phyloP scores from a whole-genome alignment of 2,797 vertebrate genomes.

The Phyllotis vaccarum region DNA sequence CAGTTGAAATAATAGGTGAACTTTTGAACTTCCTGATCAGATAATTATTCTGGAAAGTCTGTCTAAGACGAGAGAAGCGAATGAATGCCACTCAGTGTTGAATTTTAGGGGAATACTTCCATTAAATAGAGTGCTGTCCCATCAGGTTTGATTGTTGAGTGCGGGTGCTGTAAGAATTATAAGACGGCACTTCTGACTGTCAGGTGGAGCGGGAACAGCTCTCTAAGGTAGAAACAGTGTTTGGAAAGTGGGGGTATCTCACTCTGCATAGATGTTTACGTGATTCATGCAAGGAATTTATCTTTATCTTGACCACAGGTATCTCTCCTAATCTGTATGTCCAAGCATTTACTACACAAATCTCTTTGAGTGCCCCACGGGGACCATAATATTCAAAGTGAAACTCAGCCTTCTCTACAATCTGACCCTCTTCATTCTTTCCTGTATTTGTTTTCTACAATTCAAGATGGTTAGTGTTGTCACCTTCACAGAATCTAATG shows the following conservation, averaged over 20 bases:
- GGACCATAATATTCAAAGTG: not conserved
- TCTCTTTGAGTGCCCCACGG: not conserved
- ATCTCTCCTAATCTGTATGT: not conserved
- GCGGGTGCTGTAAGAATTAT: conserved; percentile 59
- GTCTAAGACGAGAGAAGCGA: conserved; percentile 73
- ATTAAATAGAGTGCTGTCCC: conserved; percentile 65
- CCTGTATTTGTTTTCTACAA: not conserved
- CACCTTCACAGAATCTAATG: not conserved
- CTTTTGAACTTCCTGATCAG: conserved; percentile 82
- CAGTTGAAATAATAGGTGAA: conserved; percentile 79
- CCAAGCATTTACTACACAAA: not conserved
- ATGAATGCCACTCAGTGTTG: conserved; percentile 76
- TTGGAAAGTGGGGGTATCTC: conserved; percentile 51
- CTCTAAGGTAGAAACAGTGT: conserved; percentile 26
- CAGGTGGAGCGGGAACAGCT: conserved; percentile 55
- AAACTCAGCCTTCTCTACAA: not conserved
- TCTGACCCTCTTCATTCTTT: not conserved
- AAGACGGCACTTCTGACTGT: conserved; percentile 67
- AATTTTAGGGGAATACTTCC: conserved; percentile 68
- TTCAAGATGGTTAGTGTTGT: not conserved
- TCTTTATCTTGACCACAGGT: not conserved
- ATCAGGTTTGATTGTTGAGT: conserved; percentile 68
- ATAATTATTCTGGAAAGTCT: conserved; percentile 75
- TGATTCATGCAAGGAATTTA: not conserved
- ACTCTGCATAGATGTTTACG: not conserved